Evolutionary conservation across 2,113 vertebrate genomes (phyloP), one percentile per base, ranked within the genome.

Genomic region (Parus major): DNA sequence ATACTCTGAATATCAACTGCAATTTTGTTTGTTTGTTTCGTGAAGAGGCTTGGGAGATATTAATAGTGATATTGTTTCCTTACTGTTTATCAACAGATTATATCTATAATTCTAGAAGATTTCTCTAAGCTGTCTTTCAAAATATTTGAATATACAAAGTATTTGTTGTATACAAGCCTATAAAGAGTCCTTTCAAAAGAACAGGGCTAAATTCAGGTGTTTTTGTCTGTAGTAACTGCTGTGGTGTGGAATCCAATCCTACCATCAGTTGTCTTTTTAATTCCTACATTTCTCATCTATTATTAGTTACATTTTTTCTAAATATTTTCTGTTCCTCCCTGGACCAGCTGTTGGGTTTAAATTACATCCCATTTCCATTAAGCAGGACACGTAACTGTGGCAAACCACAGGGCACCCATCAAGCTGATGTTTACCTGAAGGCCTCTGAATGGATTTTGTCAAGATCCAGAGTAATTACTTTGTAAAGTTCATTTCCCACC

Each of bases 381-480:
- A 75, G 92, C 81, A 25, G 50, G 64, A 76, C 93, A 80, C 9
- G 0, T 22, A 47, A 44, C 55, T 61, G 81, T 66, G 75, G 57
- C 95, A 95, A 80, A 65, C 59, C 94, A 68, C 92, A 83, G 75
- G 5, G 52, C 23, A 44, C 92, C 60, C 87, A 52, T 92, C 88
- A 91, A 60, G 70, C 49, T 63, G 89, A 80, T 95, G 88, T 96
- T 97, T 92, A 98, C 97, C 96, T 97, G 96, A 95, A 97, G 95
- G 97, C 88, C 91, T 96, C 82, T 49, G 88, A 91, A 91, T 39
- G 88, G 95, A 92, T 97, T 96, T 96, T 88, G 90, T 95, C 55
- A 66, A 96, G 95, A 97, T 97, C 93, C 96, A 90, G 97, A 98
- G 95, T 97, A 97, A 98, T 98, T 97, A 97, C 97, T 96, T 90